Conservation (phyloP, 1,140 invertebrate species). For the Musca vetustissima region DNA sequence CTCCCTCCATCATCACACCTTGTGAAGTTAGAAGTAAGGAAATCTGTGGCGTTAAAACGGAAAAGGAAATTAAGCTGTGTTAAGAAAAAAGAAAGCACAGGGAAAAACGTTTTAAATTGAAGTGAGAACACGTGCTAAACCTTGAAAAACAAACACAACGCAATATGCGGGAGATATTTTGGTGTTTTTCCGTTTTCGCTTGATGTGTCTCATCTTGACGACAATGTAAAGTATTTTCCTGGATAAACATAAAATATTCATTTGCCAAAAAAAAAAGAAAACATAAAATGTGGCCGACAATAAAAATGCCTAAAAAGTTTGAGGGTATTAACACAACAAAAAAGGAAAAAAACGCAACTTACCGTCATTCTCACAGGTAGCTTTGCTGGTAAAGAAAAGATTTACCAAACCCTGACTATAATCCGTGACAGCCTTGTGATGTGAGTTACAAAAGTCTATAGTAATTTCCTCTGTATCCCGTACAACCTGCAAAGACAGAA, state of each 20-base stretch:
- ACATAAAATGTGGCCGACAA: neutral
- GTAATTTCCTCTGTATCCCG: conserved; percentile 35
- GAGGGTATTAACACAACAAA: too few relatives aligned
- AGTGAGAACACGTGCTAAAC: conserved; percentile 7
- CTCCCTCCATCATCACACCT: too few relatives aligned
- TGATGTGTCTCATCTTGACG: too few relatives aligned
- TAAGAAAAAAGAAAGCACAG: too few relatives aligned
- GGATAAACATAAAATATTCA: too few relatives aligned
- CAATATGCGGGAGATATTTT: too few relatives aligned
- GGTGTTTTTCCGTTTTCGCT: too few relatives aligned
- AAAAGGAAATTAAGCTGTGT: conserved; percentile 23
- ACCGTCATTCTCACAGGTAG: conserved; percentile 44
- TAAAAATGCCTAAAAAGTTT: too few relatives aligned
- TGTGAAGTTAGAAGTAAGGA: neutral
- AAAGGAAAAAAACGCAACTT: conserved; percentile 27
- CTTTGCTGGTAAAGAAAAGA: conserved; percentile 47
- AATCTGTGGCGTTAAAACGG: conserved; percentile 1
- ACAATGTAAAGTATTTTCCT: too few relatives aligned
- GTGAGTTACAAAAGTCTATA: conserved; percentile 42
- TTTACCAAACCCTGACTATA: conserved; percentile 52
- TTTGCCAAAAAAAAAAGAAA: too few relatives aligned
- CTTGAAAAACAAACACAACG: too few relatives aligned
- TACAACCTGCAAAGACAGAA: conserved; percentile 33
- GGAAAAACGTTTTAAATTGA: neutral
- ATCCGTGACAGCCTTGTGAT: conserved; percentile 47